Conservation (phyloP, 2,888 invertebrate genomes). For the Tuberolachnus salignus region DNA sequence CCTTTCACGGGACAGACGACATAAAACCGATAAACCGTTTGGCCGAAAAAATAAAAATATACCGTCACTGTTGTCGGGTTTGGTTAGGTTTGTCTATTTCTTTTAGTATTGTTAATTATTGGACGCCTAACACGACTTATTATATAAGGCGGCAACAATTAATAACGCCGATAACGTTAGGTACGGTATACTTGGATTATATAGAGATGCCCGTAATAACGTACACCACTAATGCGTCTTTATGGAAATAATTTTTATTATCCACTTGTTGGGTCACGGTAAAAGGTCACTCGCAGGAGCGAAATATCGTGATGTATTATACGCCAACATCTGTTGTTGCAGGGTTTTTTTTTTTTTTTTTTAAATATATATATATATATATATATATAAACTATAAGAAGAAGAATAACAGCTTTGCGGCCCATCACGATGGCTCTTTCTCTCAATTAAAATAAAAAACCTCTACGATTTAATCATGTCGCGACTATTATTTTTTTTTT, state of each 20-base stretch:
- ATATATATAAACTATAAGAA: conserved; percentile 7
- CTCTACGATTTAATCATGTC: conserved; percentile 37
- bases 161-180: conserved; percentile 1
- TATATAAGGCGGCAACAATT: neutral
- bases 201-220: no score
- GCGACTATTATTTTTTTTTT: conserved; percentile 39
- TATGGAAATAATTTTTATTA: conserved; percentile 34
- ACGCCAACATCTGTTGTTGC: conserved; percentile 33
- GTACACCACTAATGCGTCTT: neutral
- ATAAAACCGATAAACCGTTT: no score
- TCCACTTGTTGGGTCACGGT: conserved; percentile 44
- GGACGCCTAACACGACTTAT: no score
- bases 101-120: no score
- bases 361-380: no score
- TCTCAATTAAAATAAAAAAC: conserved; percentile 50
- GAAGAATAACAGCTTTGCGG: conserved; percentile 36
- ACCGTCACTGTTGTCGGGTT: no score
- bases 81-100: no score
- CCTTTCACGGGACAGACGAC: no score
- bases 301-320: conserved; percentile 44
- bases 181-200: neutral
- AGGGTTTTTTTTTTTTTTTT: no score
- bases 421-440: conserved; percentile 29
- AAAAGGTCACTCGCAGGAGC: conserved; percentile 34
- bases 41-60: no score